These are phyloP conservation scores for Argyresthia goedartella DNA, from an alignment of 2,888 invertebrate species.

Conservation along the genomic window DNA sequence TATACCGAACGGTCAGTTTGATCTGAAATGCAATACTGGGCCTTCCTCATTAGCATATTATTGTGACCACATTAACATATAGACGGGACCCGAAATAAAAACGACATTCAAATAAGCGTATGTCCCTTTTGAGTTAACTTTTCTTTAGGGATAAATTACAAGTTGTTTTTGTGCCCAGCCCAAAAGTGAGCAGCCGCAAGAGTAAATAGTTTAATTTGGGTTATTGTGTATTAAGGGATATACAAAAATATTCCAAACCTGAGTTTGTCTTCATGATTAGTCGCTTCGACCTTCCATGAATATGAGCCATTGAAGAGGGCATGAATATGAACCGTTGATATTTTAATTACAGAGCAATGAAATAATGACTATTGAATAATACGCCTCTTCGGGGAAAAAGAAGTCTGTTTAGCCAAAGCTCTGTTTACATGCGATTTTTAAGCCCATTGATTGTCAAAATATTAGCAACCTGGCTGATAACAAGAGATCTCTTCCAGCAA, in stretches of 20 bases:
- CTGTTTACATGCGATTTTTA: no score
- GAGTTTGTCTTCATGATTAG: not conserved
- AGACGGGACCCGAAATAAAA: conserved; percentile 36
- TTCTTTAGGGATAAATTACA: not conserved
- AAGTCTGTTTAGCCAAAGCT: no score
- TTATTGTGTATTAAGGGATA: not conserved
- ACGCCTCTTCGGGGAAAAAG: no score
- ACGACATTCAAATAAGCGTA: conserved; percentile 29
- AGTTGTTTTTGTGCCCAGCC: not conserved
- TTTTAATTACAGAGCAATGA: no score
- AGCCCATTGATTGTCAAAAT: no score
- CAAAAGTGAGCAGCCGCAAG: not conserved
- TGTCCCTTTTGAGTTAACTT: conserved; percentile 21
- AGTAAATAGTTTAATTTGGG: not conserved
- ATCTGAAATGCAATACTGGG: conserved; percentile 13
- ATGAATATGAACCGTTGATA: no score
- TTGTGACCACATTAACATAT: conserved; percentile 50
- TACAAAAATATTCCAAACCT: not conserved
- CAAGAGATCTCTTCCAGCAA: no score
- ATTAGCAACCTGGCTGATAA: not conserved
- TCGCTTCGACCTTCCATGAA: no score
- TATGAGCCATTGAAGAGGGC: no score
- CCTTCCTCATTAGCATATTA: conserved; percentile 38
- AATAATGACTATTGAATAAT: no score
- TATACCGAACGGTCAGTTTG: conserved; percentile 23